These are phyloP conservation scores for Leptopilina myrica DNA, from an alignment of 2,888 invertebrate species.

Conservation along the genomic window DNA sequence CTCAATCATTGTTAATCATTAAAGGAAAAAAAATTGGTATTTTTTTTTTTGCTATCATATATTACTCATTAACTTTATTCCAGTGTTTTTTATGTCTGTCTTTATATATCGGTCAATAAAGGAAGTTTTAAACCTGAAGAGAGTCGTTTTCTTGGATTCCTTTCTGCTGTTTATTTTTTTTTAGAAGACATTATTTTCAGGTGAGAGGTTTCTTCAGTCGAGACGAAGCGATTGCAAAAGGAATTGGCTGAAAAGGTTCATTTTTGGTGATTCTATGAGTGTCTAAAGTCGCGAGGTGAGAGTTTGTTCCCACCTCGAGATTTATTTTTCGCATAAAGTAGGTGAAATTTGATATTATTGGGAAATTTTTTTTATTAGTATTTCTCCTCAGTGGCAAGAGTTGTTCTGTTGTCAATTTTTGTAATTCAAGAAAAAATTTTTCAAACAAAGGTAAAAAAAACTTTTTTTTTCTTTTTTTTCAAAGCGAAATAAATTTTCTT, in stretches of 20 bases:
- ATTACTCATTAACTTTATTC: constrained; percentile 16
- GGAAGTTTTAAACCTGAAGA: constrained; percentile 53
- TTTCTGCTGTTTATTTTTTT: constrained; percentile 19
- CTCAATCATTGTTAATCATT: constrained; percentile 1
- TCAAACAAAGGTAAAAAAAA: no score
- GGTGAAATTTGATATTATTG: not conserved
- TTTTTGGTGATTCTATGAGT: not conserved
- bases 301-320: constrained; percentile 37
- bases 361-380: not conserved
- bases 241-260: not conserved
- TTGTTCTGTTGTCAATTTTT: not conserved
- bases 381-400: not conserved
- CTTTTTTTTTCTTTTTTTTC: no score
- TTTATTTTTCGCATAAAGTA: not conserved
- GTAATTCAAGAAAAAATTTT: no score
- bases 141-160: constrained; percentile 54
- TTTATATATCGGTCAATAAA: constrained; percentile 56
- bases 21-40: not conserved
- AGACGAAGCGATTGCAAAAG: not conserved
- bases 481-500: no score
- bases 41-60: constrained; percentile 15
- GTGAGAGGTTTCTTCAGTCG: no score
- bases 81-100: constrained; percentile 52
- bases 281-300: not conserved
- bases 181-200: no score